These are phyloP conservation scores for Agrochola circellaris DNA, from an alignment of 2,888 invertebrate genomes.

Conservation along the genomic window DNA sequence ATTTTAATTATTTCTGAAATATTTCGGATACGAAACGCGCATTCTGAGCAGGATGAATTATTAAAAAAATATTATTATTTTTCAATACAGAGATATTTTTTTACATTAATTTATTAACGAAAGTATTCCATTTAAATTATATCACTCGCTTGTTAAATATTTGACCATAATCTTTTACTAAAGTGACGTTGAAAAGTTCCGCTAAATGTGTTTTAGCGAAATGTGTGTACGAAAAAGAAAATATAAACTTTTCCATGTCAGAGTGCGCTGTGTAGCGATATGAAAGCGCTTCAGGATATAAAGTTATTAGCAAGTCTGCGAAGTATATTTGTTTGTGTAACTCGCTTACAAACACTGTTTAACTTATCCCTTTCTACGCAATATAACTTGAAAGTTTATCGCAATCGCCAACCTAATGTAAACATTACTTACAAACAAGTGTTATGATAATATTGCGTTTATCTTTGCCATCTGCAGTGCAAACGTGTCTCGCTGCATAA, in stretches of 20 bases:
- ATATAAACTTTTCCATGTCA: constrained; percentile 40
- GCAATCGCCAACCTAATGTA: constrained; percentile 20
- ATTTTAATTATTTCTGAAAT: constrained; percentile 2
- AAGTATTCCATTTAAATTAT: neutral
- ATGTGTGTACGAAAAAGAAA: constrained; percentile 40
- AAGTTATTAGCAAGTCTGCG: constrained; percentile 53
- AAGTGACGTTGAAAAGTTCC: constrained; percentile 23
- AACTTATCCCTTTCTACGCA: constrained; percentile 18
- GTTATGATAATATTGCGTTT: constrained; percentile 29
- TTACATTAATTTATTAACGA: neutral
- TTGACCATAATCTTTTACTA: neutral
- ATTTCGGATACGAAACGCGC: neutral
- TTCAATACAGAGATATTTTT: neutral
- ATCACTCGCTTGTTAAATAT: neutral
- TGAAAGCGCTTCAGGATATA: constrained; percentile 50
- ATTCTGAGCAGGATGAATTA: neutral
- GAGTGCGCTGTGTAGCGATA: constrained; percentile 29
- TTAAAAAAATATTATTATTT: neutral
- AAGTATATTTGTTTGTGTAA: constrained; percentile 38
- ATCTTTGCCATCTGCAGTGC: constrained; percentile 25
- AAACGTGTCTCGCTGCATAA: constrained; percentile 31
- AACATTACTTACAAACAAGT: constrained; percentile 36
- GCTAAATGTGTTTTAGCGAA: constrained; percentile 22
- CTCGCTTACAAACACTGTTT: constrained; percentile 32
- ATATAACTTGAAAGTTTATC: constrained; percentile 37